Base-by-base conservation (phyloP, 2,888 invertebrate species). In the Lasiommata megera region DNA sequence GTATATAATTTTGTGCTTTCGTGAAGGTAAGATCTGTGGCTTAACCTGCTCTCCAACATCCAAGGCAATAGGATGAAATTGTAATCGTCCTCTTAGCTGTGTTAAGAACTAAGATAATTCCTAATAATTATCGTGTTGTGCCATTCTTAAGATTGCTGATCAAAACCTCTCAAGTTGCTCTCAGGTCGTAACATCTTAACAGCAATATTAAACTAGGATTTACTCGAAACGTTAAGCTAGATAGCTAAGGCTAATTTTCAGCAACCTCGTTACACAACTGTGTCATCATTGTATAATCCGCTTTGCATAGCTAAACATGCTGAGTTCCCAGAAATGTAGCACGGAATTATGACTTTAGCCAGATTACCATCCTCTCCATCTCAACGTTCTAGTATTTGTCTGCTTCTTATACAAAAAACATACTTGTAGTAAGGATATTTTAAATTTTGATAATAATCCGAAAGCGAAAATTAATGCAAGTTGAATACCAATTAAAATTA, bases 281-380 rank as follows among this genome's bases (percentile, higher is more conserved):
- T 17, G 55, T 41, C 55, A 40, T 55, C 55, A 38, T 12, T 14
- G 37, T 48, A 67, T 72, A 74, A 76, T 73, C 71, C 68, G 66
- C 69, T 77, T 77, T 73, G 73, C 74, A 74, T 75, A 76, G 73
- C 70, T 70, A 72, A 76, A 36, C 31, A 40, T 28, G 41, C 43
- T 38, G 44, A 54, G 38, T 38, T 56, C 36, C 12, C 48, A 14
- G 34, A 41, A 48, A 31, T 34, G 6, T 51, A 51, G 18, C 44
- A 17, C 29, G 16, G 29, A 44, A 28, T 46, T 31, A 31, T 31
- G 29, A 46, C 11, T 16, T 46, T 16, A 28, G 11, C 6, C 6
- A 28, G 28, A 28, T 38, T 51, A 14, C 9, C 7, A 8, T 18
- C 14, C 14, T 41, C n/a, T 8, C 8, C 17, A n/a, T 36, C 36